Conservation (phyloP, 2,113 vertebrate genomes). For the Callithrix jacchus region DNA sequence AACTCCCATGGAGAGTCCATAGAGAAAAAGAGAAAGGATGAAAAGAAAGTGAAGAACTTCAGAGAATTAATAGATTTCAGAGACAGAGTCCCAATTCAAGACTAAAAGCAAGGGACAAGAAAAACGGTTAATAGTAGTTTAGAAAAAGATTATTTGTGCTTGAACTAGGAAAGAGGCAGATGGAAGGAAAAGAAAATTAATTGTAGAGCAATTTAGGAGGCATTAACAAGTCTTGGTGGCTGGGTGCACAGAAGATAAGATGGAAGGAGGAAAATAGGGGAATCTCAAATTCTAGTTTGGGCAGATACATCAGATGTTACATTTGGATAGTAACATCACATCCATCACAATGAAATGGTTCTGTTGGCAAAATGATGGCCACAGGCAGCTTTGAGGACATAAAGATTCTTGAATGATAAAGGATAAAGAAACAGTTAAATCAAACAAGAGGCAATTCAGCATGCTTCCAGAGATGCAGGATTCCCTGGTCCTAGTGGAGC, state of each 20-base stretch:
- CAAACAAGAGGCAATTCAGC: neutral
- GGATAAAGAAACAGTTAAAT: neutral
- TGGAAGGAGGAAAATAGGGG: neutral
- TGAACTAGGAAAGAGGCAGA: neutral
- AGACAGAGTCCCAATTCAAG: conserved; percentile 6
- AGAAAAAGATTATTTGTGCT: neutral
- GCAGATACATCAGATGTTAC: neutral
- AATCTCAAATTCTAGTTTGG: neutral
- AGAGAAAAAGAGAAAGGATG: neutral
- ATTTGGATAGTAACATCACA: neutral
- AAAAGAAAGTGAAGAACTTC: neutral
- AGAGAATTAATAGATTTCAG: neutral
- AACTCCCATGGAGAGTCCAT: neutral
- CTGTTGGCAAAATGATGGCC: neutral
- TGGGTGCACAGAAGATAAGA: neutral
- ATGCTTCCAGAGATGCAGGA: neutral
- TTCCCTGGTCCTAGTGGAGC: neutral
- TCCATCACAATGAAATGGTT: neutral
- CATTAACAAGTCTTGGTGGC: neutral
- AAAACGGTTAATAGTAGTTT: neutral
- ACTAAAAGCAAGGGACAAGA: neutral
- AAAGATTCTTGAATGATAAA: neutral
- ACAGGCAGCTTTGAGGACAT: neutral
- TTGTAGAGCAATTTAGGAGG: neutral
- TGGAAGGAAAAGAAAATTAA: neutral